Base-by-base conservation (phyloP, 1,140 invertebrate genomes). In the Phymorhynchus buccinoides region DNA sequence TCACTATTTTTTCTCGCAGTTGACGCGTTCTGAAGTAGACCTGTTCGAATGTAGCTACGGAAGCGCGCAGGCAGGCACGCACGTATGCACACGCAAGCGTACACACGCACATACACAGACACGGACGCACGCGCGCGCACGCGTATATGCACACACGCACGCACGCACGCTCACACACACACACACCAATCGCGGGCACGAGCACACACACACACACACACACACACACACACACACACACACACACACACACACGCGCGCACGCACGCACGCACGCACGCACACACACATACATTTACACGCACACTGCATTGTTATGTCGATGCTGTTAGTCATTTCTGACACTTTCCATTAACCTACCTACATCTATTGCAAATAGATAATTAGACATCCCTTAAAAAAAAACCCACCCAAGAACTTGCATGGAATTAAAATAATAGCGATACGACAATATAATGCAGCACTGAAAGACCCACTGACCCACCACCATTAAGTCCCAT, bases 241-340 rank as follows among this genome's bases (percentile, higher is more conserved):
- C 22, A 27, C 32, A 27, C 22, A n/a, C 27, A 68, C 32, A n/a
- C 32, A 32, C 66, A 68, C 66, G n/a, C 66, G n/a, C 66, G n/a
- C 66, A 68, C 66, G n/a, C 66, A 68, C 66, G n/a, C 66, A 68
- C 52, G 27, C 52, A 56, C 52, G 27, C 52, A 56, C 52, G 27
- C 52, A 56, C 52, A 56, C 52, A 56, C 52, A 56, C 52, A 56
- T 27, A 56, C 52, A 56, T 27, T 14, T 27, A 56, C 52, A 56
- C 52, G 27, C 52, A 56, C n/a, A n/a, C n/a, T n/a, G n/a, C n/a
- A n/a, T n/a, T n/a, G n/a, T n/a, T n/a, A n/a, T n/a, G n/a, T n/a
- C n/a, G n/a, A n/a, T n/a, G n/a, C n/a, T n/a, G n/a, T n/a, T n/a
- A n/a, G n/a, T n/a, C n/a, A n/a, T n/a, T n/a, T n/a, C n/a, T n/a